phyloP scores from a whole-genome alignment of 2,113 vertebrate species.

The Vicugna pacos region DNA sequence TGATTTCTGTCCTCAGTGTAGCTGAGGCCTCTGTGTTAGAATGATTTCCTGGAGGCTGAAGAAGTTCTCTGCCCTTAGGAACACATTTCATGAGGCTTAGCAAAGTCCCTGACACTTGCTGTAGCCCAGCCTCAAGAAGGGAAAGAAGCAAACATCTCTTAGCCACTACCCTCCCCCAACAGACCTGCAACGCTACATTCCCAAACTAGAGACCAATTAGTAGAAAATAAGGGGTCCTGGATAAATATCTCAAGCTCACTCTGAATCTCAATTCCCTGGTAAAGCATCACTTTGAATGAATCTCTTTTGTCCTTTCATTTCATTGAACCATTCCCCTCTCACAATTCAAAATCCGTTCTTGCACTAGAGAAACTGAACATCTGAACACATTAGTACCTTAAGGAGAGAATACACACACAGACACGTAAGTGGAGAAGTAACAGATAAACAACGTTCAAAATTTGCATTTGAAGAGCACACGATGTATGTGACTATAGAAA shows the following conservation, averaged over 20 bases:
- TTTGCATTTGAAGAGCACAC: constrained; percentile 71
- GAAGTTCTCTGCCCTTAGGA: no score
- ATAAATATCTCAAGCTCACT: not conserved
- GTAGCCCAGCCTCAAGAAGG: no score
- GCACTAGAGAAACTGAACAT: not conserved
- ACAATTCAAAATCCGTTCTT: not conserved
- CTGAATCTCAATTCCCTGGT: not conserved
- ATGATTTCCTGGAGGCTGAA: no score
- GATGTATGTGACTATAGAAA: constrained; percentile 59
- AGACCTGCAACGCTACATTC: not conserved
- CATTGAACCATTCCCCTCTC: not conserved
- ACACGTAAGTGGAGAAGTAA: constrained; percentile 1
- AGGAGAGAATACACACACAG: constrained; percentile 51
- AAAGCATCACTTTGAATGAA: not conserved
- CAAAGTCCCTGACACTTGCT: no score
- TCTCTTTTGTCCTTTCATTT: constrained; percentile 3
- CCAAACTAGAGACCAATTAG: not conserved
- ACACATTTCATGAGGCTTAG: no score
- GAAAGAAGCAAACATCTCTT: not conserved
- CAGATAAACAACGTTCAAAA: constrained; percentile 68
- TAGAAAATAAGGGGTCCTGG: not conserved
- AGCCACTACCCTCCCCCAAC: not conserved
- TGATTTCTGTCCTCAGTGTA: no score
- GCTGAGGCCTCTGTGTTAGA: no score
- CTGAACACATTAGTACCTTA: constrained; percentile 27